Evolutionary conservation across 2,113 vertebrate genomes (phyloP).

Genomic region (Melospiza melodia): DNA sequence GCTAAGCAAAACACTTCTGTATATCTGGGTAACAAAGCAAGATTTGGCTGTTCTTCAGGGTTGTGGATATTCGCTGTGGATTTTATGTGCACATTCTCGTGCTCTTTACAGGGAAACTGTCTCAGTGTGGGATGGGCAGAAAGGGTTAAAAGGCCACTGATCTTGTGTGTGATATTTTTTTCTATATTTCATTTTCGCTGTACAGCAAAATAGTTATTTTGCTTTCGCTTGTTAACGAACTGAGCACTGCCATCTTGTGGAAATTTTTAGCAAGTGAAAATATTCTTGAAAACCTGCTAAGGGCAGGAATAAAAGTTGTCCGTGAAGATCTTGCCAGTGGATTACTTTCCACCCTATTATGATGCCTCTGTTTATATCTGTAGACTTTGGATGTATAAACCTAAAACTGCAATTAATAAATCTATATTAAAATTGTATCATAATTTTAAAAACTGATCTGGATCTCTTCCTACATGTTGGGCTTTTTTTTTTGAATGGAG

Average conservation of each 20-base stretch:
- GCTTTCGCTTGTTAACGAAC: background rate
- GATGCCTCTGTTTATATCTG: background rate
- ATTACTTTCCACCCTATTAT: background rate
- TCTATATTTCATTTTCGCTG: background rate
- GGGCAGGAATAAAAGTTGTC: background rate
- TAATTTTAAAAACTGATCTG: background rate
- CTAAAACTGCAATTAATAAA: background rate
- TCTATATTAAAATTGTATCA: background rate
- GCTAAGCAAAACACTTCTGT: conserved; percentile 16
- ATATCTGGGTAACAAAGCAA: background rate
- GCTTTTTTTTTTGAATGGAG: background rate
- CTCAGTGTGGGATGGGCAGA: background rate
- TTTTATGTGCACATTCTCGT: background rate
- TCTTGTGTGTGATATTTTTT: background rate
- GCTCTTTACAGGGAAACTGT: background rate
- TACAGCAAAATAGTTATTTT: background rate
- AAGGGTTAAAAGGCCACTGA: conserved; percentile 14
- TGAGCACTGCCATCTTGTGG: conserved; percentile 63
- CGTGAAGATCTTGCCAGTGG: fast-evolving
- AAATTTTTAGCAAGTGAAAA: background rate
- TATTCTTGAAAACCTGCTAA: background rate
- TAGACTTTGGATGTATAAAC: background rate
- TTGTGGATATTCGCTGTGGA: background rate
- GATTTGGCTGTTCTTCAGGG: background rate
- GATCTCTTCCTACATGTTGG: background rate